Conservation (phyloP, 1,140 invertebrate species). For the Macrotrachela quadricornifera region DNA sequence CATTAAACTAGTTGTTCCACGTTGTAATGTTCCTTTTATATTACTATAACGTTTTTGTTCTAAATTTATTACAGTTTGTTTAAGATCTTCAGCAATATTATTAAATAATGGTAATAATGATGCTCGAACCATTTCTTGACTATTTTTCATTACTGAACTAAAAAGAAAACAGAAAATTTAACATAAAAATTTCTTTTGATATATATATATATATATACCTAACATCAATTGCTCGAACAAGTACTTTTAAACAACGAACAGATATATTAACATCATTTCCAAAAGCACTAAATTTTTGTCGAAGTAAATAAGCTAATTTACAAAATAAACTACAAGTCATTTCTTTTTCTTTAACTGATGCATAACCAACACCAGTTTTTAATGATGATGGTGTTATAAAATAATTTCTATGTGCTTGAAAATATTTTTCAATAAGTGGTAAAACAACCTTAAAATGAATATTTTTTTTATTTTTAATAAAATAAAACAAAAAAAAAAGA, state of each 20-base stretch:
- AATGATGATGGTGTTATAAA: slow-evolving; percentile 72
- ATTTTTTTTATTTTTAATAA: not conserved
- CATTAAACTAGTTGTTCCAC: slow-evolving; percentile 59
- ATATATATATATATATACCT: slow-evolving; percentile 38
- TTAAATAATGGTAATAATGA: slow-evolving; percentile 98
- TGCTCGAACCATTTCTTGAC: slow-evolving; percentile 91
- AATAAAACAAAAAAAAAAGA: no score
- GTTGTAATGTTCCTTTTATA: slow-evolving; percentile 76
- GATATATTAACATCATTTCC: slow-evolving; percentile 88
- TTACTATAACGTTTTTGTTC: slow-evolving; percentile 80
- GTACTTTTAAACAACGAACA: slow-evolving; percentile 62
- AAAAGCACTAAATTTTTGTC: slow-evolving; percentile 75
- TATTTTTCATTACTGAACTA: slow-evolving; percentile 78
- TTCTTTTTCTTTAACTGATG: slow-evolving; percentile 94
- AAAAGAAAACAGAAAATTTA: no score
- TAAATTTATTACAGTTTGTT: slow-evolving; percentile 75
- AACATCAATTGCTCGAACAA: slow-evolving; percentile 84
- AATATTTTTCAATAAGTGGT: slow-evolving; percentile 94
- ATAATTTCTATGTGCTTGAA: slow-evolving; percentile 85
- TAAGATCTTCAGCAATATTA: slow-evolving; percentile 88
- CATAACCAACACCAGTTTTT: slow-evolving; percentile 53
- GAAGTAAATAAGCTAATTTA: slow-evolving; percentile 69
- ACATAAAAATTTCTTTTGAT: no score
- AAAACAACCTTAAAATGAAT: slow-evolving; percentile 51
- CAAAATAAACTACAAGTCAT: slow-evolving; percentile 95